Evolutionary conservation across 2,888 invertebrate genomes (phyloP), one percentile per base, ranked within the genome.

Genomic region (Nycteola revayana): DNA sequence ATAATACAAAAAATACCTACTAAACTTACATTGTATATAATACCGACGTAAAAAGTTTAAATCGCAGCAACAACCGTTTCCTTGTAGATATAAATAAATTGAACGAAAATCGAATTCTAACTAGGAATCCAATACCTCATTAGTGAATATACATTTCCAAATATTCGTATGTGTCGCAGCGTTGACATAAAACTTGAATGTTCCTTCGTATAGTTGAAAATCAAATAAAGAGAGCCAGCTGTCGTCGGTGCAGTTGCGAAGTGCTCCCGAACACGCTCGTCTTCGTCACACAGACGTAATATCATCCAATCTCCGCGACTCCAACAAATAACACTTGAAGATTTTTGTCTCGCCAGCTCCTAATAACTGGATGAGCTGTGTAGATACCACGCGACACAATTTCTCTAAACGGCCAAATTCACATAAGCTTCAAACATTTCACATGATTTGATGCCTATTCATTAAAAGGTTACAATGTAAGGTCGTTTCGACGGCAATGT

Each of bases 221-320:
- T 83, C 78, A 80, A 82, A 85, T 84, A 81, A 79, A 75, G 73
- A 63, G 65, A 54, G 57, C 64, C 80, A 82, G 81, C 75, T 81
- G 82, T 69, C 72, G 75, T 59, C 71, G 57, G 49, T 74, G 73
- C 78, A 82, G 63, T 76, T 60, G 68, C 68, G 60, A 76, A 72
- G 65, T 70, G 63, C 65, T 60, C 58, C 53, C 46, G 60, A 60
- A 60, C 70, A 65, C 49, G 68, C 70, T 76, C 68, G 67, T 77
- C 75, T 72, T 73, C 72, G 70, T 76, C 73, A 73, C 64, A 64
- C 54, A 67, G 46, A 66, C 65, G 66, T 67, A 71, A 77, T 75
- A 68, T 67, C 65, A 52, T 56, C 59, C 57, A 58, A 60, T 57
- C 51, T 47, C 58, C 57, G 60, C 64, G 65, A 66, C 52, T 52